Conservation (phyloP, 2,888 invertebrate species). For the Tenthredo scrophulariae region DNA sequence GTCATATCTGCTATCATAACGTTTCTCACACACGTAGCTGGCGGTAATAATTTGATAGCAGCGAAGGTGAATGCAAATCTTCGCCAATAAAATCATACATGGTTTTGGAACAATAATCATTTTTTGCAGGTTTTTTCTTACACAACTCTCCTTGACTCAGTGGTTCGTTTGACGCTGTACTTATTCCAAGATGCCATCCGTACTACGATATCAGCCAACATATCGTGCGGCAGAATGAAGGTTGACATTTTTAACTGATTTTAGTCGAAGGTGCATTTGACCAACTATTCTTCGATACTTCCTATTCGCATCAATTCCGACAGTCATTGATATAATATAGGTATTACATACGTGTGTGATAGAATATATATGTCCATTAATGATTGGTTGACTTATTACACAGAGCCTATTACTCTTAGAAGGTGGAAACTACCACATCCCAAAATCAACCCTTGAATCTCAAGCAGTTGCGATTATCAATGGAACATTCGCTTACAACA, state of each 20-base stretch:
- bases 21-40: conserved; percentile 80
- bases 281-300: neutral
- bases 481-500: conserved; percentile 78
- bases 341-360: neutral
- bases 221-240: conserved; percentile 36
- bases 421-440: conserved; percentile 76
- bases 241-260: conserved; percentile 17
- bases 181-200: neutral
- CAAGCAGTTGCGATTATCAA: conserved; percentile 79
- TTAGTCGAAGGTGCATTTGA: neutral
- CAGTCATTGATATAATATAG: too few species aligned
- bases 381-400: conserved; percentile 13
- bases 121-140: conserved; percentile 26
- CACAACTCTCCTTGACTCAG: conserved; percentile 14
- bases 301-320: too few species aligned
- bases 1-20: conserved; percentile 81
- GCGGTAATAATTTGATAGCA: conserved; percentile 81
- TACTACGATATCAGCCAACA: neutral
- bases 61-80: conserved; percentile 79
- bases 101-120: neutral
- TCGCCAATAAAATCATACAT: neutral
- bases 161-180: neutral
- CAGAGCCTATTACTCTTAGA: conserved; percentile 78
- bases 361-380: neutral
- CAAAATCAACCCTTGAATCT: conserved; percentile 77